Percentiles rank a stretch among this genome's conserved stretches.
These are phyloP conservation scores for Notothenia rossii DNA, from an alignment of 2,113 vertebrate species.

Conservation along the genomic window DNA sequence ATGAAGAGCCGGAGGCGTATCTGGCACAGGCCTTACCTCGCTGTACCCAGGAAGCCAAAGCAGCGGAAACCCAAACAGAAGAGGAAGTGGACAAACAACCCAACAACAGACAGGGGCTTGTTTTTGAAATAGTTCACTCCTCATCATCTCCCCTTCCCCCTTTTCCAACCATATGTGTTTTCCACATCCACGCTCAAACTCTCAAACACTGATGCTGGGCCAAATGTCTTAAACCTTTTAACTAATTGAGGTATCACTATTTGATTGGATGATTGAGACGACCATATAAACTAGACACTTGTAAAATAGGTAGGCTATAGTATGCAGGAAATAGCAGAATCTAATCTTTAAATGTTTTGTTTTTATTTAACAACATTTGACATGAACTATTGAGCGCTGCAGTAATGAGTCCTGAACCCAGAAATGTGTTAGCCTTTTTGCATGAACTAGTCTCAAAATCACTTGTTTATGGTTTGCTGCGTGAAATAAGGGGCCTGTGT, in stretches of 20 bases:
- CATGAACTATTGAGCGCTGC: not conserved
- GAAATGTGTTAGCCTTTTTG: no score
- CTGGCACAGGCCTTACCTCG: constrained; percentile 65
- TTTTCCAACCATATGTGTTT: not conserved
- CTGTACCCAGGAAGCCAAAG: constrained; percentile 57
- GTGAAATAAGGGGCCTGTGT: no score
- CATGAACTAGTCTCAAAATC: no score
- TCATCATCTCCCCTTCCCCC: not conserved
- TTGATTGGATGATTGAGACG: constrained; percentile 8
- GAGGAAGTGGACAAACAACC: constrained; percentile 63
- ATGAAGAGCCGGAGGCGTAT: constrained; percentile 78
- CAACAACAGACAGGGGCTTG: constrained; percentile 51
- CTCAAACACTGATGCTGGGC: not conserved
- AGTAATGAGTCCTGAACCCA: no score
- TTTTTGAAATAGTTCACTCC: constrained; percentile 54
- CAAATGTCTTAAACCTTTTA: not conserved
- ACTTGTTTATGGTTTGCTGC: no score
- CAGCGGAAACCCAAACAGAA: constrained; percentile 59
- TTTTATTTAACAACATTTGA: not conserved
- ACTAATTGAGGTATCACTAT: not conserved
- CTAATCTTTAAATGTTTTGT: not conserved
- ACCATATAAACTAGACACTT: constrained; percentile 6
- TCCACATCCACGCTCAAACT: not conserved
- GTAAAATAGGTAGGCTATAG: not conserved
- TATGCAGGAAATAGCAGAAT: not conserved